phyloP scores from a whole-genome alignment of 2,888 invertebrate species.

The Rotaria socialis region DNA sequence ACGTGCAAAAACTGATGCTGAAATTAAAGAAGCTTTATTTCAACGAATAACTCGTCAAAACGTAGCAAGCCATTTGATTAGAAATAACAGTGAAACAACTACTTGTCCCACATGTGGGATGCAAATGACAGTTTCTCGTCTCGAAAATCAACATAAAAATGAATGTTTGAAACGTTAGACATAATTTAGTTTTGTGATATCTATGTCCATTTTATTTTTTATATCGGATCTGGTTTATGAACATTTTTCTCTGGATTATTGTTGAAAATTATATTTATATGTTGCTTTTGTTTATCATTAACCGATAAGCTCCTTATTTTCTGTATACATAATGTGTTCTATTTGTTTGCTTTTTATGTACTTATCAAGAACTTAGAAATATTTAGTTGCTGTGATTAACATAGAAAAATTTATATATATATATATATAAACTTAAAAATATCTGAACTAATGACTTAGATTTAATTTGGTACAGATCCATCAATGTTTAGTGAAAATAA shows the following conservation, averaged over 20 bases:
- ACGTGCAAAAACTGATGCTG: slow-evolving; percentile 3
- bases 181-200: not conserved
- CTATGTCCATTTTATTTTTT: not conserved
- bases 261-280: not conserved
- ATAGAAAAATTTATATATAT: too few species aligned
- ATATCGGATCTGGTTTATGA: not conserved
- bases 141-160: not conserved
- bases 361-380: too few species aligned
- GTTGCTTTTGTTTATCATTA: not conserved
- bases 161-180: not conserved
- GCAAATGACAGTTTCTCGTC: slow-evolving; percentile 3
- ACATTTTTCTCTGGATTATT: not conserved
- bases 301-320: too few species aligned
- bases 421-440: too few species aligned
- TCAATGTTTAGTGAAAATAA: too few species aligned
- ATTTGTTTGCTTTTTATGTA: too few species aligned
- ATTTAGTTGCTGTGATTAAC: too few species aligned
- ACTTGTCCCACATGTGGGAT: not conserved
- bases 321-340: too few species aligned
- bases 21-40: not conserved
- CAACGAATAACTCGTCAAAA: not conserved
- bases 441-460: too few species aligned
- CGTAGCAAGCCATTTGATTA: not conserved
- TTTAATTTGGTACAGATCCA: too few species aligned
- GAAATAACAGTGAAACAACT: not conserved